Base-by-base conservation (phyloP, 1,140 invertebrate genomes). In the Drosophila paulistorum region DNA sequence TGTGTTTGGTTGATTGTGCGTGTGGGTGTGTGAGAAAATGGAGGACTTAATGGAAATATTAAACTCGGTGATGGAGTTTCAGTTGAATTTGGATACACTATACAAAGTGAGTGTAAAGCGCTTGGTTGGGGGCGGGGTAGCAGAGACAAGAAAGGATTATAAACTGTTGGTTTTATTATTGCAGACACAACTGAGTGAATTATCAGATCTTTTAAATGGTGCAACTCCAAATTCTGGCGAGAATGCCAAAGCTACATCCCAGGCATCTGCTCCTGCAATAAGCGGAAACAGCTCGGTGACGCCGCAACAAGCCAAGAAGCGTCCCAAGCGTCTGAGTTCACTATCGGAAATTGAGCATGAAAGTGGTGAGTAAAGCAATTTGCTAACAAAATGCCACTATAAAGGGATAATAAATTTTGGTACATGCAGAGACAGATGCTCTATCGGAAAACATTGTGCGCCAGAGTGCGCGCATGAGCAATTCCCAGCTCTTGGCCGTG, bases 221-320 rank as follows among this genome's bases (percentile, higher is more conserved):
- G 41, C 20, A 3, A 23, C 6, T 1, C 0, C 55, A 7, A 7
- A 60, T 3, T 23, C 74, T 0, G 17, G 4, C 2, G 5, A 64
- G 7, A 65, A 45, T 1, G 26, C 10, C 23, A 83, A 71, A n/a
- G 7, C 41, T 0, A 11, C 39, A 7, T 65, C 67, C 42, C 35
- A 42, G 13, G 20, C 35, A 20, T 10, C 59, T 14, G 39, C 35
- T 5, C 63, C 72, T 0, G 23, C 55, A 7, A 68, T 11, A 13
- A 68, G 39, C 11, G 71, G 30, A 7, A 35, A 7, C 54, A 61
- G 26, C n/a, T 72, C 72, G 7, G 71, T 69, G 20, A 89, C 90
- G 0, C 90, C 90, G 35, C 90, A 91, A 61, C 90, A 91, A 39
- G 86, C 77, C 1, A 91, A 91, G 55, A 91, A 91, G 55, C 81